Evolutionary conservation across 2,113 vertebrate species (phyloP).

Genomic region (Eptatretus burgeri): DNA sequence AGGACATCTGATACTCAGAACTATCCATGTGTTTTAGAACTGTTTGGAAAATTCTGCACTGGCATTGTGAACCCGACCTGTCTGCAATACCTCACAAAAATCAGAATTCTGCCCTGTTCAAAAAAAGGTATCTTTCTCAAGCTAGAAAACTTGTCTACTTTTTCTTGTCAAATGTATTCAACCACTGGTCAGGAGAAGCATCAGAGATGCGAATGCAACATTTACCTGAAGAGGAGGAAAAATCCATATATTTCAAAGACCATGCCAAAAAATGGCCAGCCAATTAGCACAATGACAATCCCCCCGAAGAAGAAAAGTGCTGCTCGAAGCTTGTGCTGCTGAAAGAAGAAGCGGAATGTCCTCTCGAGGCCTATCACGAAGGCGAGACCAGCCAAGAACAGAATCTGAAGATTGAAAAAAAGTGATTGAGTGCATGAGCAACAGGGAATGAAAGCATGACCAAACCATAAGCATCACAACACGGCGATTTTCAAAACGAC

Average conservation of each 20-base stretch:
- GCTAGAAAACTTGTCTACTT: neutral
- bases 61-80: too few relatives aligned
- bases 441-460: neutral
- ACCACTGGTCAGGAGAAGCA: neutral
- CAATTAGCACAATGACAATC: slow-evolving; percentile 61
- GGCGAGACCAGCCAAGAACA: slow-evolving; percentile 72
- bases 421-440: slow-evolving; percentile 1
- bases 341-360: slow-evolving; percentile 94
- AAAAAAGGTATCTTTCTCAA: neutral
- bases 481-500: too few relatives aligned
- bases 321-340: slow-evolving; percentile 89
- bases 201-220: slow-evolving; percentile 8
- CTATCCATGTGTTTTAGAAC: neutral
- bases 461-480: too few relatives aligned
- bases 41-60: too few relatives aligned
- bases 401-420: slow-evolving; percentile 28
- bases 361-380: slow-evolving; percentile 90
- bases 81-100: neutral
- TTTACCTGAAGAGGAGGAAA: slow-evolving; percentile 79
- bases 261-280: slow-evolving; percentile 81
- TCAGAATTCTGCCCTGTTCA: neutral
- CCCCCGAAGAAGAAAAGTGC: slow-evolving; percentile 84
- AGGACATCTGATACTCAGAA: neutral
- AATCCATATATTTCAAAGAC: slow-evolving; percentile 85
- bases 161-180: neutral